A percentile compares a stretch with the other conserved stretches of the same genome.
phyloP scores from a whole-genome alignment of 2,888 invertebrate genomes.

The Torymus tubicola region DNA sequence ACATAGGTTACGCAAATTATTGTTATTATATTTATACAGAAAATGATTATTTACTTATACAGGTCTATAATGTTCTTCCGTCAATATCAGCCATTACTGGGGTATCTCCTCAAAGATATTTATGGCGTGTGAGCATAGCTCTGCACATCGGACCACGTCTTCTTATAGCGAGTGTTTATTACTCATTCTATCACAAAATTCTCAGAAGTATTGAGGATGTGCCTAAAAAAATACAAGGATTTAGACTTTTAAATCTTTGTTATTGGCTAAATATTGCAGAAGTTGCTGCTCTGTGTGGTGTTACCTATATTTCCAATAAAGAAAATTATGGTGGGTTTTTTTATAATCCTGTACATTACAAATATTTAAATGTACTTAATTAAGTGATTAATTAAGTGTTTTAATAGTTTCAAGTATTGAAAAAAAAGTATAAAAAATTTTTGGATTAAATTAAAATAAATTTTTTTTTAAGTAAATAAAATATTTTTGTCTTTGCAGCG shows the following conservation, averaged over 20 bases:
- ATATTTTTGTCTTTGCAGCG: constrained; percentile 80
- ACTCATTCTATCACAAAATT: constrained; percentile 87
- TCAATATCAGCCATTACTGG: constrained; percentile 97
- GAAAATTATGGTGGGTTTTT: constrained; percentile 95
- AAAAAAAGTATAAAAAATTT: no score
- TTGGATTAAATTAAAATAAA: no score
- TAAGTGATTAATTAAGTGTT: no score
- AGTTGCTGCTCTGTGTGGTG: constrained; percentile 90
- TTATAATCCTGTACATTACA: no score
- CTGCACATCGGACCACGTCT: constrained; percentile 94
- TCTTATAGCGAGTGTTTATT: constrained; percentile 91
- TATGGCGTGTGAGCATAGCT: constrained; percentile 95
- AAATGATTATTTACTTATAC: constrained; percentile 63
- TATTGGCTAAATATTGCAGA: constrained; percentile 92
- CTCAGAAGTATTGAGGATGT: constrained; percentile 80
- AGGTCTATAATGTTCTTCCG: constrained; percentile 96
- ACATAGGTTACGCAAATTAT: neutral
- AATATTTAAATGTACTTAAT: no score
- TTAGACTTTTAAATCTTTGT: constrained; percentile 83
- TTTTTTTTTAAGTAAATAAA: neutral
- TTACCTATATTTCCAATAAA: constrained; percentile 94
- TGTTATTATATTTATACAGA: neutral
- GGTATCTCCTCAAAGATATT: constrained; percentile 92
- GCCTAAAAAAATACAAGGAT: constrained; percentile 70
- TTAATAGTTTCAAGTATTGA: no score